Base-by-base conservation (phyloP, 2,888 invertebrate genomes). In the Agrotis ipsilon region DNA sequence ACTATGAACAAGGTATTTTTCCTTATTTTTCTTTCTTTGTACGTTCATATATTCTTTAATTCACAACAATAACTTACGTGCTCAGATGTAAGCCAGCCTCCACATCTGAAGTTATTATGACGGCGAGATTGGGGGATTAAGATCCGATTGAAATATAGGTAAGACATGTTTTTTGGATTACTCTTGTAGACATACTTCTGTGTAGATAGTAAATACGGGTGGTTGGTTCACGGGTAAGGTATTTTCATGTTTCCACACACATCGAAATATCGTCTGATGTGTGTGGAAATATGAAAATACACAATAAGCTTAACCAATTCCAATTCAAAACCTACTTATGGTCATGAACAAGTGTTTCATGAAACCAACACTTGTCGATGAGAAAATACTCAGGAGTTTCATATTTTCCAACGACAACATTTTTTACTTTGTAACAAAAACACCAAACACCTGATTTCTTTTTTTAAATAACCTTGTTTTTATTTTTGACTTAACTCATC, bases 41-140 rank as follows among this genome's bases (percentile, higher is more conserved):
- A 27, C 3, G 27, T 27, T 27, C 27, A 27, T 27, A 3, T 27
- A 27, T 48, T 14, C 9, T 46, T 61, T 39, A 16, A n/a, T 43
- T 45, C 27, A 48, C n/a, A 61, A 58, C 43, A 55, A 60, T 68
- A 43, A 39, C 27, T 68, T 60, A 52, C 27, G 55, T 57, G 60
- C 54, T 60, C 32, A 45, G 18, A 7, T 19, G 48, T 65, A 65
- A 72, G 57, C 61, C 48, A 6, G 3, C 11, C 19, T 48, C 58
- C 48, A 49, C 57, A 11, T 39, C 66, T 63, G 62, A 63, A 72
- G 62, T 59, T 76, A 67, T 76, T 67, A 78, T 46, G 59, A 66
- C 39, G 19, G 24, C 73, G 55, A 67, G 59, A 78, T 78, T 78
- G 73, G 58, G 58, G 67, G 73, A 78, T 63, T 62, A 63, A 58